A percentile compares a stretch with the other conserved stretches of the same genome.
Conservation (phyloP, 1,140 invertebrate species). For the Trinorchestia longiramus region DNA sequence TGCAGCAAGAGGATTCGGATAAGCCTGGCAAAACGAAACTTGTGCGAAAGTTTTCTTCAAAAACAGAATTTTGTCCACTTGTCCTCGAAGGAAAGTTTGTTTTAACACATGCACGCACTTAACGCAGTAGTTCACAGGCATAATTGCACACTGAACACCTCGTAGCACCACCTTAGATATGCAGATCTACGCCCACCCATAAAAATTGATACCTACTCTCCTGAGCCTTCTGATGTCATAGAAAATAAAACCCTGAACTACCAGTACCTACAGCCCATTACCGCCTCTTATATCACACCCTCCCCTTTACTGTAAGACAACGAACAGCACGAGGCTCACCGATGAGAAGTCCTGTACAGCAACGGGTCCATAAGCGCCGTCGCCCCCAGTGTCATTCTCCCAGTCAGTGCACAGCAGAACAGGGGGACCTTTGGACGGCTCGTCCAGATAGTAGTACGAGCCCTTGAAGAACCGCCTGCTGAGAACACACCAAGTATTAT, state of each 20-base stretch:
- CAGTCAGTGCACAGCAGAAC: constrained; percentile 71
- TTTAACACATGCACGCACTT: background rate
- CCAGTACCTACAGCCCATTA: no score
- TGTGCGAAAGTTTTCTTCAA: no score
- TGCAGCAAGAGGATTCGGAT: no score
- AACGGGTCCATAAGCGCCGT: constrained; percentile 77
- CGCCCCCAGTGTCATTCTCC: constrained; percentile 73
- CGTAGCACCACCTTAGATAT: no score
- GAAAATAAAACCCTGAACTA: background rate
- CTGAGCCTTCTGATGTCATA: background rate
- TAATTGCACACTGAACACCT: background rate
- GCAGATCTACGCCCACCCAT: no score
- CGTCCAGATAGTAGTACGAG: constrained; percentile 86
- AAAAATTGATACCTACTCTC: no score
- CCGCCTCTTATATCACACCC: no score
- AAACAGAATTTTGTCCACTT: no score
- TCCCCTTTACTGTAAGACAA: background rate
- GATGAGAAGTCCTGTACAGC: constrained; percentile 80
- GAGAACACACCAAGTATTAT: background rate
- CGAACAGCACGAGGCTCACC: constrained; percentile 43
- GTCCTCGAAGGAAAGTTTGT: background rate
- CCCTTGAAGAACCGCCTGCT: constrained; percentile 83
- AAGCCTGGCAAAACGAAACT: no score
- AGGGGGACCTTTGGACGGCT: constrained; percentile 76
- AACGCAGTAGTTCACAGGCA: background rate